A percentile compares a stretch with the other conserved stretches of the same genome.
phyloP scores from a whole-genome alignment of 2,113 vertebrate genomes.

The Bos taurus region DNA sequence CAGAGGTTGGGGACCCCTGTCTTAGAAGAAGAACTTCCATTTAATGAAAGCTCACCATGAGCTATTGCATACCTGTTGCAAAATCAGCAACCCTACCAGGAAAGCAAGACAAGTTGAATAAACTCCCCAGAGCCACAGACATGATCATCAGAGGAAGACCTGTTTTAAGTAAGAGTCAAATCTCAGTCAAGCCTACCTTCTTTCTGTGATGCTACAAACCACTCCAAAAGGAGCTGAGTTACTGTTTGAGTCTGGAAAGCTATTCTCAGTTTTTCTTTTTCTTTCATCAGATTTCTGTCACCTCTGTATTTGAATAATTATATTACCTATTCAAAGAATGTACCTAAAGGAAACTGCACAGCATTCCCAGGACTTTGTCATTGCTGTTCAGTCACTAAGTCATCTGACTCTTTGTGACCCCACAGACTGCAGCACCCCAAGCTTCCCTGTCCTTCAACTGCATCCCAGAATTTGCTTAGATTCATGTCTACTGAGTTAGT shows the following conservation, averaged over 20 bases:
- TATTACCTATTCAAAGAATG: background rate
- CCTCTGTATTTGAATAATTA: background rate
- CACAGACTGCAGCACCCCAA: background rate
- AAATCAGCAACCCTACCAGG: background rate
- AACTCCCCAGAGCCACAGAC: background rate
- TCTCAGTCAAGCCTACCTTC: background rate
- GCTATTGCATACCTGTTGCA: rapidly evolving
- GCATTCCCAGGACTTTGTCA: background rate
- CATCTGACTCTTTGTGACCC: background rate
- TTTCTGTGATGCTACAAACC: no score
- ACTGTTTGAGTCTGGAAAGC: background rate
- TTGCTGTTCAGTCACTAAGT: background rate
- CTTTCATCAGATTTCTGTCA: background rate
- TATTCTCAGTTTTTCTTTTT: background rate
- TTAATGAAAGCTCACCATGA: rapidly evolving
- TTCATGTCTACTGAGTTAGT: background rate
- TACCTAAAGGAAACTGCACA: background rate
- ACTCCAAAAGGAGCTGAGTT: background rate
- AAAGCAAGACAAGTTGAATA: background rate
- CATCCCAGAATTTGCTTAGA: background rate
- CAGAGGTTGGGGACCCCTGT: background rate
- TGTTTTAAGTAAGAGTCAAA: no score
- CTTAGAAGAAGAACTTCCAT: background rate
- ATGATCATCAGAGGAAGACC: background rate
- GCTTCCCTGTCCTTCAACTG: background rate